These are phyloP conservation scores for Drosophila hawaiiensis DNA, from an alignment of 2,888 invertebrate genomes.

Conservation along the genomic window DNA sequence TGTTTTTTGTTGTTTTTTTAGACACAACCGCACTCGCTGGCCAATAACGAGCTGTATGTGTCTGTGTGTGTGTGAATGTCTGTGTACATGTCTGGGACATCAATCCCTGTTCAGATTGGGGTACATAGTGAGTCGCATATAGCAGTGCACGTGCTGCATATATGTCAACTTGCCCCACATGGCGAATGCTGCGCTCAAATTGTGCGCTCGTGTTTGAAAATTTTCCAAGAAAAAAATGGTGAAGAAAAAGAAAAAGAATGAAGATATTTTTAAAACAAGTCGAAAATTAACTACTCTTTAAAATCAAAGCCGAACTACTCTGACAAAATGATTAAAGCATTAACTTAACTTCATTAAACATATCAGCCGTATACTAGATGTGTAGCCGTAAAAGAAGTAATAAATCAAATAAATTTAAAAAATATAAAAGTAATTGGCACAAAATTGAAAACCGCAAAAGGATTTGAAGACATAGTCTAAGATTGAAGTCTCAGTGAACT, in stretches of 20 bases:
- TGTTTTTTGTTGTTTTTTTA: conserved; percentile 19
- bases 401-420: not conserved
- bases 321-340: not conserved
- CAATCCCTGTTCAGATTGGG: conserved; percentile 55
- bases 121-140: conserved; percentile 6
- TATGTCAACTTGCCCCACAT: conserved; percentile 73
- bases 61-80: conserved; percentile 15
- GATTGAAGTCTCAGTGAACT: not conserved
- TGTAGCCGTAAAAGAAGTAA: not conserved
- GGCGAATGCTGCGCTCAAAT: conserved; percentile 54
- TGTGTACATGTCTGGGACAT: conserved; percentile 34
- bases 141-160: conserved; percentile 69
- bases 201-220: conserved; percentile 66
- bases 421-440: not conserved
- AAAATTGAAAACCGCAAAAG: rapidly evolving
- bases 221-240: conserved; percentile 41
- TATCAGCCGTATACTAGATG: no score
- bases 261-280: not conserved
- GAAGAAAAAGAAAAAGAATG: not conserved
- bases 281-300: conserved; percentile 1
- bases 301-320: not conserved
- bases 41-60: conserved; percentile 40
- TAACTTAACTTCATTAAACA: not conserved
- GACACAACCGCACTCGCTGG: conserved; percentile 27
- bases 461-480: not conserved